Conservation (phyloP, 2,113 vertebrate species). For the Aythya baeri region DNA sequence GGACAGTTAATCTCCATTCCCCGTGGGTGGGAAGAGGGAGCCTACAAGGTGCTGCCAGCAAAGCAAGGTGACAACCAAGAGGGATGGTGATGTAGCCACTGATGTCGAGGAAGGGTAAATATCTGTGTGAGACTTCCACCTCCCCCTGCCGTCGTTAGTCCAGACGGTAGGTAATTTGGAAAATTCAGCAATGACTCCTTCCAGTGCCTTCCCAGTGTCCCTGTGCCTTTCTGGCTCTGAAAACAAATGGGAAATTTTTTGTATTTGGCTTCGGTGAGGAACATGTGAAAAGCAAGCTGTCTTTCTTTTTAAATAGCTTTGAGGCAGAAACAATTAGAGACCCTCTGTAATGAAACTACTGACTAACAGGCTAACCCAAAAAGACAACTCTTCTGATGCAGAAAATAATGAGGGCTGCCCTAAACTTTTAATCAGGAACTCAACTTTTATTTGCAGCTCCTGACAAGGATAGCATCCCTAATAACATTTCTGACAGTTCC, state of each 20-base stretch:
- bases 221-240: neutral
- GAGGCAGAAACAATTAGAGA: neutral
- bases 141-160: rapidly evolving
- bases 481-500: slow-evolving; percentile 37
- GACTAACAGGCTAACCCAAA: neutral
- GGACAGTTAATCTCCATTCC: rapidly evolving
- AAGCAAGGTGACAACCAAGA: neutral
- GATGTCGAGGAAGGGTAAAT: neutral
- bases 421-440: slow-evolving; percentile 59
- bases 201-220: neutral
- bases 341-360: neutral
- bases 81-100: neutral
- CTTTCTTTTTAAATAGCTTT: neutral
- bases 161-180: neutral
- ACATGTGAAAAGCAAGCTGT: neutral
- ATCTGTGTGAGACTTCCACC: rapidly evolving
- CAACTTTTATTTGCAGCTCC: slow-evolving; percentile 35
- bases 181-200: neutral
- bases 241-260: neutral
- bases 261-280: neutral
- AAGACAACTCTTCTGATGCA: neutral
- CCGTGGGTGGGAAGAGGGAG: rapidly evolving
- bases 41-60: neutral
- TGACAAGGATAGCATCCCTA: slow-evolving; percentile 36
- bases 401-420: slow-evolving; percentile 45